These are phyloP conservation scores for Chaenogobius annularis DNA, from an alignment of 2,113 vertebrate species.

Conservation along the genomic window DNA sequence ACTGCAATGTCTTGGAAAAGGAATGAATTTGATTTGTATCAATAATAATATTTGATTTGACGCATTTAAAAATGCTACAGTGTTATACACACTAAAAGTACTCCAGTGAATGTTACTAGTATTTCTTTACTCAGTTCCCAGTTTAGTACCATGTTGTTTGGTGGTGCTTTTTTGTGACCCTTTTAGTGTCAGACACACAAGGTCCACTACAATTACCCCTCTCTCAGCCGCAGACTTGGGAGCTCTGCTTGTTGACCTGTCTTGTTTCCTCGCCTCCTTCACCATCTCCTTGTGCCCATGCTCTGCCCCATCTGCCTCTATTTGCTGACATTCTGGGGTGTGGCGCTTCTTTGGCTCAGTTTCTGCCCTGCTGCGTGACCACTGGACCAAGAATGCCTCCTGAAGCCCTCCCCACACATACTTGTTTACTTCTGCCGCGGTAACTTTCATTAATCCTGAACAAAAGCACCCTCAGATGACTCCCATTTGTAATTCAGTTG, in stretches of 20 bases:
- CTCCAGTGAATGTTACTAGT: neutral
- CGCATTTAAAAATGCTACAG: too few relatives aligned
- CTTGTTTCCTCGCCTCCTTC: constrained; percentile 1
- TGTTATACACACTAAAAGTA: neutral
- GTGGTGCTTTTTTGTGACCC: neutral
- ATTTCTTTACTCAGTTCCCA: neutral
- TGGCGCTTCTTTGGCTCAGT: constrained; percentile 11
- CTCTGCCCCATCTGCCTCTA: constrained; percentile 2
- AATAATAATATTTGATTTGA: too few relatives aligned
- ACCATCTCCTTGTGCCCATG: constrained; percentile 3
- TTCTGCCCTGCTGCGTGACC: constrained; percentile 21
- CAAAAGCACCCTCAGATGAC: constrained; percentile 12
- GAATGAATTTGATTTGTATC: too few relatives aligned
- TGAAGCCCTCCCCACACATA: neutral
- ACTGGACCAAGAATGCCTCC: constrained; percentile 23
- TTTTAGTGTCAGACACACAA: neutral
- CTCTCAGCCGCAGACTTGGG: constrained; percentile 5
- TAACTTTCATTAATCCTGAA: constrained; percentile 38
- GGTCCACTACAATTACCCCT: constrained; percentile 12
- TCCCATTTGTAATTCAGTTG: constrained; percentile 41
- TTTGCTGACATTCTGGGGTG: constrained; percentile 24
- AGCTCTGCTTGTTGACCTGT: constrained; percentile 23
- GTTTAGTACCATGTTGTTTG: constrained; percentile 8
- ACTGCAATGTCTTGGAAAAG: too few relatives aligned
- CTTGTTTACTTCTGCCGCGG: constrained; percentile 19